These are phyloP conservation scores for Hyposoter didymator DNA, from an alignment of 2,888 invertebrate genomes.

Conservation along the genomic window DNA sequence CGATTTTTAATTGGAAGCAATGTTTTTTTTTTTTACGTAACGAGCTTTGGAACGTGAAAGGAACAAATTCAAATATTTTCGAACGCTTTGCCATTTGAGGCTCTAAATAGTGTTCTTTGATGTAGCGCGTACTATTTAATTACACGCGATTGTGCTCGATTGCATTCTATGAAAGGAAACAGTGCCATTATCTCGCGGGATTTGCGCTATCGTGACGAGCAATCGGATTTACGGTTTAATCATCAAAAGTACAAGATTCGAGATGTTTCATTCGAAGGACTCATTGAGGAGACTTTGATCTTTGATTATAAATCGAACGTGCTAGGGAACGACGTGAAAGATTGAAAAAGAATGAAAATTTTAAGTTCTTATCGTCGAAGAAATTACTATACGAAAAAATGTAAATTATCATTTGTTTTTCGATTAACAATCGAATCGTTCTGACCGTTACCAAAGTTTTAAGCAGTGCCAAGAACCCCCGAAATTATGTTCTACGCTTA, in stretches of 20 bases:
- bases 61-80: not conserved
- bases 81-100: not conserved
- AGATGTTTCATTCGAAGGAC: not conserved
- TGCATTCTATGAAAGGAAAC: not conserved
- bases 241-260: not conserved
- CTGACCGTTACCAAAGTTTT: not conserved
- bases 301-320: not conserved
- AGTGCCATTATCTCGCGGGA: not conserved
- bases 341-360: not conserved
- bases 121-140: slow-evolving; percentile 8
- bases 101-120: not conserved
- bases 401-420: not conserved
- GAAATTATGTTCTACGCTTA: not conserved
- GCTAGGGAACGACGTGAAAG: not conserved
- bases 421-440: not conserved
- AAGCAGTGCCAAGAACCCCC: not conserved
- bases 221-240: not conserved
- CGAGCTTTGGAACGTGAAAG: not conserved
- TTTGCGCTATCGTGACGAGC: not conserved
- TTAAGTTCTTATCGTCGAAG: not conserved
- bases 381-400: not conserved
- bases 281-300: not conserved
- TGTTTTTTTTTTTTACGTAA: not conserved
- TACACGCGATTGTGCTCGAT: slow-evolving; percentile 29
- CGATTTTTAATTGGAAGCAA: not conserved